Evolutionary conservation across 2,888 invertebrate species (phyloP), one percentile per base, ranked within the genome.

Genomic region (Archaeoteleia sp.): DNA sequence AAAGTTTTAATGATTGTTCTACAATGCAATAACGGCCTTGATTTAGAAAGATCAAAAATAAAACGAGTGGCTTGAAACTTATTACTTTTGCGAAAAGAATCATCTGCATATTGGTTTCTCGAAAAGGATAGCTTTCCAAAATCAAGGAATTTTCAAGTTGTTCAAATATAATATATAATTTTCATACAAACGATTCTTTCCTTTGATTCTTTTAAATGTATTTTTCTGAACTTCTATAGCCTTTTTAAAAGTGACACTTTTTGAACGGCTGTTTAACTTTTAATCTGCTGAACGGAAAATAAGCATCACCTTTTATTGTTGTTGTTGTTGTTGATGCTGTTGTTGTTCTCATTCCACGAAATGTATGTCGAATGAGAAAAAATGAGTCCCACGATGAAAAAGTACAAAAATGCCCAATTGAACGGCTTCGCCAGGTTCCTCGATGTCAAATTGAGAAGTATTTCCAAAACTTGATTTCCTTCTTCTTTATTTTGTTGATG

Each of bases 291-390:
- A n/a, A 65, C 35, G 53, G 63, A 67, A 67, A 34, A 39, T 53
- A n/a, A 15, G 9, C 17, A 54, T 72, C 70, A 72, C 70, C 40
- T 72, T 72, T 49, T 45, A 35, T 37, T 40, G 37, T 15, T 7
- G 42, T 32, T 14, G 68, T 20, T 4, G 6, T n/a, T n/a, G n/a
- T n/a, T n/a, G n/a, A n/a, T n/a, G n/a, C n/a, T n/a, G n/a, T 42
- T 23, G 10, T 17, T 68, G 71, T n/a, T n/a, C n/a, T 62, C 54
- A 57, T 78, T 75, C 78, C 76, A 75, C 75, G 78, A 73, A n/a
- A n/a, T n/a, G n/a, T 58, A 76, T 69, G 70, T 71, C 70, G 61
- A 72, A 48, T 61, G 69, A 63, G 61, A 65, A 72, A 66, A 71
- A 67, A 66, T 60, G 45, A 55, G 69, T 74, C 73, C 74, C 68